Conservation (phyloP, 2,888 invertebrate species). For the Sepiola atlantica region DNA sequence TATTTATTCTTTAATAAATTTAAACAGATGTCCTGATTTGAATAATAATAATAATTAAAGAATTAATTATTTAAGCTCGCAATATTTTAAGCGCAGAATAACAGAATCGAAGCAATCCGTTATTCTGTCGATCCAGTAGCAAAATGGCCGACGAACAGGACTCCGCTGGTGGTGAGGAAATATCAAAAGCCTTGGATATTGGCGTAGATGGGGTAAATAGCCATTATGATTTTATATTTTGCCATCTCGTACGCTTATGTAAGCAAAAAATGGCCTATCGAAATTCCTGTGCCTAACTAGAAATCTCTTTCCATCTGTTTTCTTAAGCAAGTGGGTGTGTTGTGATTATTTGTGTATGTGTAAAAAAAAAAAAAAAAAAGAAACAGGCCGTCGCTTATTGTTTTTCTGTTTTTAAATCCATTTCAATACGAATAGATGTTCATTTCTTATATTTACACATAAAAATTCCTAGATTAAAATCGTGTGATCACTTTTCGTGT, state of each 20-base stretch:
- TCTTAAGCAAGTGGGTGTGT: not conserved
- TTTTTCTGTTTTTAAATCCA: not conserved
- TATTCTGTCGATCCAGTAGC: slow-evolving; percentile 10
- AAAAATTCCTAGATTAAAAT: not conserved
- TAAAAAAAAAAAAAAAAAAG: not conserved
- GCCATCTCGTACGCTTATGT: not conserved
- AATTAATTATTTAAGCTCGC: not conserved
- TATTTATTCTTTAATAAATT: not conserved
- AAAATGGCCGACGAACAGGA: slow-evolving; percentile 42
- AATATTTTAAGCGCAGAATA: not conserved
- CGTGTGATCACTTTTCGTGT: too few relatives aligned
- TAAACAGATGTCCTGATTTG: not conserved
- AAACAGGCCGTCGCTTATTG: not conserved
- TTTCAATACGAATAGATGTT: not conserved
- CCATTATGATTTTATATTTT: not conserved
- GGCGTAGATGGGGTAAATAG: not conserved
- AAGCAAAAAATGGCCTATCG: not conserved
- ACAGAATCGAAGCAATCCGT: not conserved
- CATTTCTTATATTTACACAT: not conserved
- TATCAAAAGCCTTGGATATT: slow-evolving; percentile 47
- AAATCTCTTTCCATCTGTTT: not conserved
- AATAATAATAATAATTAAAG: not conserved
- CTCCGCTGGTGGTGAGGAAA: slow-evolving; percentile 35
- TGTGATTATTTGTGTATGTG: too few relatives aligned
- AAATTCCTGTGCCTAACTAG: not conserved